These are phyloP conservation scores for Entomobrya proxima DNA, from an alignment of 2,888 invertebrate genomes.

Conservation along the genomic window DNA sequence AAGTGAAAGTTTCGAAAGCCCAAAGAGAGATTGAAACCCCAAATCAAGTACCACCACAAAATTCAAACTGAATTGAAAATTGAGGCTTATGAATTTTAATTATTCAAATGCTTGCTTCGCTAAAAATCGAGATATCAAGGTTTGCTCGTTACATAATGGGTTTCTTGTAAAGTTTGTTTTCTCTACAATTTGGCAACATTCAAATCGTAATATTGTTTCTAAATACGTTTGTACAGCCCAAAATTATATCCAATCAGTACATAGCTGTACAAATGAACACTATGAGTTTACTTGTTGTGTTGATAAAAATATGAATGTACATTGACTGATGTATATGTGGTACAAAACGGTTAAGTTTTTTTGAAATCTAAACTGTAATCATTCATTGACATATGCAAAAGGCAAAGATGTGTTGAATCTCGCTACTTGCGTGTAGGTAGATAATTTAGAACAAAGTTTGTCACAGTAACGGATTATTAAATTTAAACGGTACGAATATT, in stretches of 20 bases:
- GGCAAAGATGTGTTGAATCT: neutral
- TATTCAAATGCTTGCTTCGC: too few species aligned
- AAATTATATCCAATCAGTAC: too few species aligned
- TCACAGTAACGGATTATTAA: neutral
- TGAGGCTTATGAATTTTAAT: too few species aligned
- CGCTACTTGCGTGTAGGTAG: neutral
- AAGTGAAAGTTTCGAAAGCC: slow-evolving; percentile 96
- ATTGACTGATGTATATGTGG: slow-evolving; percentile 59
- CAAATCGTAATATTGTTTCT: too few species aligned
- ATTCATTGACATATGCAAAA: neutral
- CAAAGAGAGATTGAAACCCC: slow-evolving; percentile 93
- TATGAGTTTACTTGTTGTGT: slow-evolving; percentile 13
- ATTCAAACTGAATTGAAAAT: neutral
- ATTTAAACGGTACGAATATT: neutral
- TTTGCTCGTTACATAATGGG: too few species aligned
- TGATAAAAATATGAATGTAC: slow-evolving; percentile 9
- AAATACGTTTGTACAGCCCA: too few species aligned
- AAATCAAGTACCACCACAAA: slow-evolving; percentile 70
- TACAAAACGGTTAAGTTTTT: slow-evolving; percentile 59
- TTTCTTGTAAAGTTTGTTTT: too few species aligned
- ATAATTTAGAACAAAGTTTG: neutral
- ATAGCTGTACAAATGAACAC: too few species aligned
- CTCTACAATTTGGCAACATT: too few species aligned
- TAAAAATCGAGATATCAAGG: too few species aligned
- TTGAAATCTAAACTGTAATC: neutral